A percentile compares a stretch with the other conserved stretches of the same genome.
Conservation (phyloP, 2,113 vertebrate genomes). For the Paramisgurnus dabryanus region DNA sequence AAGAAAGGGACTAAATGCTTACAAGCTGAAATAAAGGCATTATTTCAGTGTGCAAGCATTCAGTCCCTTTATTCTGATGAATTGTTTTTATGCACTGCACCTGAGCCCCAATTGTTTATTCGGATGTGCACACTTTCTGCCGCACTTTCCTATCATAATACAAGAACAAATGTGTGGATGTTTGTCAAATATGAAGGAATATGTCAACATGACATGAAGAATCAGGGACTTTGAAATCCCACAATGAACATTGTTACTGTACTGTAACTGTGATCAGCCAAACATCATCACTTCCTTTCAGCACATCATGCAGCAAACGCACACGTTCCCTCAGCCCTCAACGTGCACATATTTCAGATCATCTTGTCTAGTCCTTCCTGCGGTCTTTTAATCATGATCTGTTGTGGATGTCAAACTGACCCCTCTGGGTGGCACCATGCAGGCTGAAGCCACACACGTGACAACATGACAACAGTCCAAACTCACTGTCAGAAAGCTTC, state of each 20-base stretch:
- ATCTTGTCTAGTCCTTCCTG: conserved; percentile 18
- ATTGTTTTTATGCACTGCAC: too few species aligned
- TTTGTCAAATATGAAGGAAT: not conserved
- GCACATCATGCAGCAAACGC: conserved; percentile 17
- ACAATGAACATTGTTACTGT: conserved; percentile 26
- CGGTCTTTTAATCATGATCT: conserved; percentile 30
- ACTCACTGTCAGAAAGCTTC: conserved; percentile 11
- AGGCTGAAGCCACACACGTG: conserved; percentile 13
- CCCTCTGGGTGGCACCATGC: conserved; percentile 12
- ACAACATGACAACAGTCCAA: conserved; percentile 8
- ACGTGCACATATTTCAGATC: conserved; percentile 39
- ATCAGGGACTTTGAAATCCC: not conserved
- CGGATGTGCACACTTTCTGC: too few species aligned
- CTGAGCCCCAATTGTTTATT: too few species aligned
- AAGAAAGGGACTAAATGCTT: too few species aligned
- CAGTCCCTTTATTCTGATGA: too few species aligned
- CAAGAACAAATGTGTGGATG: not conserved
- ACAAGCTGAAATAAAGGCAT: too few species aligned
- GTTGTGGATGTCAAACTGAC: conserved; percentile 36
- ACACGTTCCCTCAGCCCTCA: conserved; percentile 10
- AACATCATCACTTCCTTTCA: conserved; percentile 35
- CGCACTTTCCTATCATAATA: too few species aligned
- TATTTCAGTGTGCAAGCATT: too few species aligned
- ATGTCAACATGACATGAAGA: not conserved
- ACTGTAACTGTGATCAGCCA: conserved; percentile 6